These are phyloP conservation scores for Ursus arctos DNA, from an alignment of 2,113 vertebrate genomes.

Conservation along the genomic window DNA sequence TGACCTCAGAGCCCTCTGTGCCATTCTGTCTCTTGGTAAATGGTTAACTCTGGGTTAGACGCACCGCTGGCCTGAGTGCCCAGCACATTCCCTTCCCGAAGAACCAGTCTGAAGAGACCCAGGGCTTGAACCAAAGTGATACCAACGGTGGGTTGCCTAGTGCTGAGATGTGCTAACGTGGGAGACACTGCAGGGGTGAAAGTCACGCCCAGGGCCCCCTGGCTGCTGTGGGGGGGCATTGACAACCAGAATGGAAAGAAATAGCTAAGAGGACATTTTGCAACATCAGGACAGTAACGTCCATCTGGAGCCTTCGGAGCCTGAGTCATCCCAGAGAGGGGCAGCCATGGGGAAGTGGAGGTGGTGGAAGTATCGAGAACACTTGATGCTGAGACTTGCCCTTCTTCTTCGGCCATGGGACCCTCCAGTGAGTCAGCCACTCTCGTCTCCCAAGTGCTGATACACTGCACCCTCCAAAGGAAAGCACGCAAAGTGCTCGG, in stretches of 20 bases:
- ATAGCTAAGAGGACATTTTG: not conserved
- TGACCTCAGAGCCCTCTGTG: not conserved
- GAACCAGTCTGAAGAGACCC: not conserved
- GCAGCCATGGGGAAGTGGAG: not conserved
- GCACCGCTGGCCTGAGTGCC: not conserved
- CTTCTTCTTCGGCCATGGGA: not conserved
- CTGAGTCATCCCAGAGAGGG: not conserved
- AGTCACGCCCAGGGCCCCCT: not conserved
- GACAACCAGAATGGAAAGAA: not conserved
- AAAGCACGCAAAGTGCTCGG: not conserved
- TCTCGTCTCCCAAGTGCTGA: not conserved
- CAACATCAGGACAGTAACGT: not conserved
- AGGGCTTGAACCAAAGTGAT: not conserved
- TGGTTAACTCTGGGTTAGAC: not conserved
- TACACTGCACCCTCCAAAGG: not conserved
- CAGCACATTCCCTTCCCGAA: not conserved
- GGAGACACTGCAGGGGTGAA: not conserved
- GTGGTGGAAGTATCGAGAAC: not conserved
- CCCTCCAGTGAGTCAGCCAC: not conserved
- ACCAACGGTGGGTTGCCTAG: not conserved
- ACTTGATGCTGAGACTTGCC: not conserved
- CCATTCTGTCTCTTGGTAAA: not conserved
- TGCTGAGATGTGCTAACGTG: not conserved
- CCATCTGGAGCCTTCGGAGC: not conserved
- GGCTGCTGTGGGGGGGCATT: fast-evolving